Conservation (phyloP, 2,888 invertebrate species). For the Scaptomyza parva region DNA sequence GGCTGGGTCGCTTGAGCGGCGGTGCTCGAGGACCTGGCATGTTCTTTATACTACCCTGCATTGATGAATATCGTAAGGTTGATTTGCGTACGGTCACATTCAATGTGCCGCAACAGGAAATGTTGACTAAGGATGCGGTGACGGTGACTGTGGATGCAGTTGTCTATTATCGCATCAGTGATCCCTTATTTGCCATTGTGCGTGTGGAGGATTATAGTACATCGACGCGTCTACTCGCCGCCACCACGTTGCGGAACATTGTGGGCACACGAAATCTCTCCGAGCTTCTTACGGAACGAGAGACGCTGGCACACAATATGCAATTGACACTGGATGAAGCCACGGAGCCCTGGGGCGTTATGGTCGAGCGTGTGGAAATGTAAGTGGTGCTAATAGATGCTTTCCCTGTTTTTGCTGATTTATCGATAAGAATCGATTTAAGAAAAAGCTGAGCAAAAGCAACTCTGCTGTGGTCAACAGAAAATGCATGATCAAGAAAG, state of each 20-base stretch:
- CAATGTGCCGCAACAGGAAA: slow-evolving; percentile 98
- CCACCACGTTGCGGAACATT: slow-evolving; percentile 94
- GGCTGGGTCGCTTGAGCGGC: slow-evolving; percentile 89
- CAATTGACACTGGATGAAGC: slow-evolving; percentile 90
- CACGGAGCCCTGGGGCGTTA: slow-evolving; percentile 95
- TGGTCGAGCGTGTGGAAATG: slow-evolving; percentile 98
- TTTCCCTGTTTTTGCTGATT: too few species aligned
- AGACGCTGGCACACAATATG: slow-evolving; percentile 96
- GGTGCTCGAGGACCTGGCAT: slow-evolving; percentile 90
- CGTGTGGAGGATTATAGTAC: slow-evolving; percentile 92
- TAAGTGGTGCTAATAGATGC: too few species aligned
- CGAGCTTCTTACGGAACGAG: slow-evolving; percentile 96
- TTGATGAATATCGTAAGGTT: slow-evolving; percentile 96
- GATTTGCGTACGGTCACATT: slow-evolving; percentile 97
- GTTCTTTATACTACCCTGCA: slow-evolving; percentile 97
- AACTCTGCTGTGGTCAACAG: too few species aligned
- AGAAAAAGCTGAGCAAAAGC: too few species aligned
- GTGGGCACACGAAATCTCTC: slow-evolving; percentile 96
- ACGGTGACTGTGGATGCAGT: slow-evolving; percentile 97
- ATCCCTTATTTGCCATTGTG: slow-evolving; percentile 91
- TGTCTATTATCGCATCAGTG: slow-evolving; percentile 92
- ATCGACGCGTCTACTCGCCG: slow-evolving; percentile 92
- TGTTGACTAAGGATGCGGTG: slow-evolving; percentile 96
- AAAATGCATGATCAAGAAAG: too few species aligned
- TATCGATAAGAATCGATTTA: background rate